A percentile compares a stretch with the other conserved stretches of the same genome.
These are phyloP conservation scores for Melikaiella ostensackeni DNA, from an alignment of 2,888 invertebrate species.

Conservation along the genomic window DNA sequence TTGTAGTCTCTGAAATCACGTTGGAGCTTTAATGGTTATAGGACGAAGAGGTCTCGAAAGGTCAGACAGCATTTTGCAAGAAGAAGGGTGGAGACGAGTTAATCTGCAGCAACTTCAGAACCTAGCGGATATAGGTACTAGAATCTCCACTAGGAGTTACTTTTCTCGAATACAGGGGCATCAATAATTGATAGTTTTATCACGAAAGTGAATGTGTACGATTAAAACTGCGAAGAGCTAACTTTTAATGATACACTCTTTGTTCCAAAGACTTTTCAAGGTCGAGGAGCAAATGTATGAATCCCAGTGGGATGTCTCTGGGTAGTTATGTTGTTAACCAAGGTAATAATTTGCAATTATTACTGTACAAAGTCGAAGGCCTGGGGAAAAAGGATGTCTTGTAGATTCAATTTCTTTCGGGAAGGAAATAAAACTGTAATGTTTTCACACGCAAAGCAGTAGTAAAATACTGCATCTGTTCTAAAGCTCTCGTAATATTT, in stretches of 20 bases:
- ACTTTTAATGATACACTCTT: conserved; percentile 33
- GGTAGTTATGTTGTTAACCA: conserved; percentile 38
- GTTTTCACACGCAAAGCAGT: conserved; percentile 21
- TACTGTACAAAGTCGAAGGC: conserved; percentile 19
- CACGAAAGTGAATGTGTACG: conserved; percentile 11
- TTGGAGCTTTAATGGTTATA: conserved; percentile 26
- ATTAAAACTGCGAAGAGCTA: conserved; percentile 25
- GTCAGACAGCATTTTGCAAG: conserved; percentile 24
- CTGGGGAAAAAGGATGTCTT: conserved; percentile 20
- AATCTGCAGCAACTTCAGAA: conserved; percentile 1
- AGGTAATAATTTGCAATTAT: conserved; percentile 38
- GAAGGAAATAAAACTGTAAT: conserved; percentile 18
- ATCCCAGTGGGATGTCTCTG: conserved; percentile 28
- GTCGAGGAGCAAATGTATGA: conserved; percentile 2
- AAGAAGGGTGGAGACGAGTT: conserved; percentile 28
- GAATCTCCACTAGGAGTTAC: conserved; percentile 10
- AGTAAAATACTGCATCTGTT: conserved; percentile 20
- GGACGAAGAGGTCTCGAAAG: conserved; percentile 11
- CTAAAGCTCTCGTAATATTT: neutral
- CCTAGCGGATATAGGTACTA: neutral
- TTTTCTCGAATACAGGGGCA: neutral
- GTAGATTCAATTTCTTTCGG: conserved; percentile 27
- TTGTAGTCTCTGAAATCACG: conserved; percentile 8
- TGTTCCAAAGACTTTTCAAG: conserved; percentile 31
- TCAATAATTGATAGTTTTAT: conserved; percentile 23